Evolutionary conservation across 2,113 vertebrate genomes (phyloP), one percentile per base, ranked within the genome.

Genomic region (Macquaria australasica): DNA sequence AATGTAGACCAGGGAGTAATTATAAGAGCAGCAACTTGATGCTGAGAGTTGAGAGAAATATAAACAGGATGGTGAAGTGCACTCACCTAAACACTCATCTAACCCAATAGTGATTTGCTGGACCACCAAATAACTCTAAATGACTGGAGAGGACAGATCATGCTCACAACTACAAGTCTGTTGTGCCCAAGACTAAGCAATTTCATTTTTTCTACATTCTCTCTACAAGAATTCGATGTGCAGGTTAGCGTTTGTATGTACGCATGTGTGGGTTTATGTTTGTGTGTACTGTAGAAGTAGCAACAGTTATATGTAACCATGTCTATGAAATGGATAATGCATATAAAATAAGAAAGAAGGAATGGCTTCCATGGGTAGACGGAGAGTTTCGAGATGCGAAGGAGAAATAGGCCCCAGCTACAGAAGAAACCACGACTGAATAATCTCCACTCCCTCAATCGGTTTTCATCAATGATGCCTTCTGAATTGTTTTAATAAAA

Each of bases 401-500:
- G 4, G 21, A 21, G 51, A 74, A 72, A 55, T 15, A 63, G 28
- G 25, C 23, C 43, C 18, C 1, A 23, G 50, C 50, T 43, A 45
- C 28, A 51, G n/a, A 64, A n/a, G 66, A 75, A 79, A 68, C 34
- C 55, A 31, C 21, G 3, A 58, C 70, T 84, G 79, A 82, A 63
- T 68, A 60, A 67, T 80, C 75, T 72, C 79, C 66, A 62, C 20
- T 45, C 71, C 48, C 64, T 70, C 73, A 48, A 66, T 84, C 6
- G 56, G 15, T 64, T 87, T 84, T 69, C 84, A 85, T 87, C 81
- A 82, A 76, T 82, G 80, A 88, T 82, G 48, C 69, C 51, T 50
- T 84, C 69, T 83, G 81, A 91, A 80, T 84, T 70, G 53, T 87
- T 82, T 60, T 50, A 83, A 64, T 83, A 81, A 66, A 86, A 87